A percentile compares a stretch with the other conserved stretches of the same genome.
Evolutionary conservation across 92 coral and sea anemone genomes (phyloP).

Genomic region (Chrysogorgia sp.): DNA sequence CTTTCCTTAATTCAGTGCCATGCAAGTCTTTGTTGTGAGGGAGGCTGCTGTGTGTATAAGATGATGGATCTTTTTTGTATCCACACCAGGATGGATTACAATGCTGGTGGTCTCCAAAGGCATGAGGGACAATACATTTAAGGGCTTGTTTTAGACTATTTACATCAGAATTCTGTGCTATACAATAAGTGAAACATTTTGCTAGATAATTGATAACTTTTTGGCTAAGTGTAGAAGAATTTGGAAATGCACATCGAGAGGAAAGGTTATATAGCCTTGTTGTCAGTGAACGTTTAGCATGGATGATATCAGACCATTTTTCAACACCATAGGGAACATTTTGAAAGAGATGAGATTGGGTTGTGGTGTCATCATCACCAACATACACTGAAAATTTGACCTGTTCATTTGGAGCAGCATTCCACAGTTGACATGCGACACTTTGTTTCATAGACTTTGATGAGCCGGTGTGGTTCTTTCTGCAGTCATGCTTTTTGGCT

Average conservation of each 20-base stretch:
- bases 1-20: not conserved
- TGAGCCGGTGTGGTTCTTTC: constrained; percentile 31
- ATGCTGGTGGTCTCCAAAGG: constrained; percentile 35
- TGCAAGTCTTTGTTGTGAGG: constrained; percentile 18
- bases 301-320: constrained; percentile 41
- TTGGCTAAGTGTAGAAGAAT: constrained; percentile 35
- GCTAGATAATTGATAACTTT: constrained; percentile 43
- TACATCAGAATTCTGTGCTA: constrained; percentile 28
- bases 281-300: constrained; percentile 43
- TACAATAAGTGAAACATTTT: constrained; percentile 38
- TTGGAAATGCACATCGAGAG: constrained; percentile 16
- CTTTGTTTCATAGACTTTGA: constrained; percentile 50
- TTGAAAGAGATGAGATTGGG: constrained; percentile 26
- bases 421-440: constrained; percentile 33
- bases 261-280: constrained; percentile 47
- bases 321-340: constrained; percentile 48
- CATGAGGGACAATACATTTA: constrained; percentile 45
- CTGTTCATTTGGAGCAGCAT: constrained; percentile 29
- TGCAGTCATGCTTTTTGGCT: not conserved
- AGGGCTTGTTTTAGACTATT: constrained; percentile 5
- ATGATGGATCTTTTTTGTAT: constrained; percentile 7
- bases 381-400: constrained; percentile 33
- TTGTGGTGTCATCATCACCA: constrained; percentile 54
- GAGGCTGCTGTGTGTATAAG: constrained; percentile 1
- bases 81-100: constrained; percentile 23